Base-by-base conservation (phyloP, 1,140 invertebrate genomes). In the Leptopilina clavipes region DNA sequence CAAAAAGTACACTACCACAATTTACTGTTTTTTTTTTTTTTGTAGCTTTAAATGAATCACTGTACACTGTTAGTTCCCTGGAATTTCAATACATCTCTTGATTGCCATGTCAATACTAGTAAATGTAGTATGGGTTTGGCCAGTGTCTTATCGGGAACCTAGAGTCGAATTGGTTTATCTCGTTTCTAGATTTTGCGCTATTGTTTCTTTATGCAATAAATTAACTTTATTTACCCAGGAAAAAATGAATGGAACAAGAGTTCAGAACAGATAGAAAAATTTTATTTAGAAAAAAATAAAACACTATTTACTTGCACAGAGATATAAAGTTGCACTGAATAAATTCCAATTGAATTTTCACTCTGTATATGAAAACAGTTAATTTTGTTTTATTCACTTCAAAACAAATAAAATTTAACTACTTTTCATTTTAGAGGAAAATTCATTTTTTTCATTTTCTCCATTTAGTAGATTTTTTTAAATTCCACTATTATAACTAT, bases 81-180 rank as follows among this genome's bases (percentile, higher is more conserved):
- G 77, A 52, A 78, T 78, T 72, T 78, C 77, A 78, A 78, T 78
- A 73, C 73, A 73, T 70, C 54, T 72, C 77, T 71, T 74, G 73
- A 78, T 78, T 59, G 73, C 40, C 72, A 59, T 78, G 70, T 78
- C 73, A 78, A 78, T 75, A 72, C 70, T 77, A 59, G 22, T 40
- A 40, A 40, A 40, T 40, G 9, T 6, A 40, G 37, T 40, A 40
- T 40, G 37, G 37, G 37, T 10, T 31, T 31, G 22, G 22, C 59
- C 59, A 17, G 11, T 65, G 12, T 31, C 59, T 65, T 31, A n/a
- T 37, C 59, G 22, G 25, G 59, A 31, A 31, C 59, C 11, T 59
- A 59, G 12, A 6, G 19, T 31, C 5, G 25, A 65, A 65, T 65
- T 65, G 59, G 22, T 65, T 65, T 37, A 37, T 65, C 12, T 31